These are phyloP conservation scores for Meloidogyne floridensis DNA, from an alignment of 1,140 invertebrate genomes.

Conservation along the genomic window DNA sequence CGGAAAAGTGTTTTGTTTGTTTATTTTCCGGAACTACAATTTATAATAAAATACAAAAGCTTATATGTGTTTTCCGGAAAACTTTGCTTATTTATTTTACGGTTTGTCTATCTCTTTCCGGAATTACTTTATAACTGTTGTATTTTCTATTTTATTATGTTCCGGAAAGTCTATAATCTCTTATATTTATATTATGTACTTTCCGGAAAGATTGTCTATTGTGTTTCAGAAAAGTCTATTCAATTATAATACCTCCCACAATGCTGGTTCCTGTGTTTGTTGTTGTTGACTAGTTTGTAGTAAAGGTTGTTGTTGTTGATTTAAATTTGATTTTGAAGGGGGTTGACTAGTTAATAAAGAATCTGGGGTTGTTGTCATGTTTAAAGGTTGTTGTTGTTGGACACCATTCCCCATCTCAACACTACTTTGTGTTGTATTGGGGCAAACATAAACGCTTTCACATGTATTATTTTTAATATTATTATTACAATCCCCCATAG, in stretches of 20 bases:
- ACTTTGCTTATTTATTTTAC: not conserved
- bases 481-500: not conserved
- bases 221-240: not conserved
- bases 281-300: not conserved
- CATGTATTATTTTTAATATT: not conserved
- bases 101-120: not conserved
- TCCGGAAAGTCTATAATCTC: too few species aligned
- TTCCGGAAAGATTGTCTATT: not conserved
- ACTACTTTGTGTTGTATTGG: not conserved
- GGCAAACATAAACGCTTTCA: not conserved
- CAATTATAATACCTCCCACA: not conserved
- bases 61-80: not conserved
- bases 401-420: not conserved
- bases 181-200: too few species aligned
- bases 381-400: constrained; percentile 3
- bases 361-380: not conserved
- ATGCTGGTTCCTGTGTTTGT: not conserved
- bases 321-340: not conserved
- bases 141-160: too few species aligned
- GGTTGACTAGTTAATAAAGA: not conserved
- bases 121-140: not conserved
- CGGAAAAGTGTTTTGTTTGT: not conserved
- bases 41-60: not conserved
- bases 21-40: not conserved
- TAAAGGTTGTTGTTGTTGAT: not conserved